phyloP scores from a whole-genome alignment of 2,797 vertebrate genomes.

The Orestias chungarensis region DNA sequence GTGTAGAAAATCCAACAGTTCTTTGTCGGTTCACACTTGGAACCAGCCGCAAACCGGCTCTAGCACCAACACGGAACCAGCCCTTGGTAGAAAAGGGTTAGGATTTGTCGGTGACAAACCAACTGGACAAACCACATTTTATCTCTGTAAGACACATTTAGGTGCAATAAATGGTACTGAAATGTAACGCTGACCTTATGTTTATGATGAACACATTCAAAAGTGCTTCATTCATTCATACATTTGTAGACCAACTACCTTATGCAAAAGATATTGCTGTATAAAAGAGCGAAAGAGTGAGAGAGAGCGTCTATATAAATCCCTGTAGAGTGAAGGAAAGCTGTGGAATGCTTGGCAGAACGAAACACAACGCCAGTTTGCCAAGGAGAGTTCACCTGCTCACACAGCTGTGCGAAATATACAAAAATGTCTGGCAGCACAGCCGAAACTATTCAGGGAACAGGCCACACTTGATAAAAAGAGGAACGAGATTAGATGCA shows the following conservation, averaged over 20 bases:
- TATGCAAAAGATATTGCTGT: too few relatives aligned
- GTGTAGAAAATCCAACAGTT: too few relatives aligned
- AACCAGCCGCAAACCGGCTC: too few relatives aligned
- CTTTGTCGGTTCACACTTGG: too few relatives aligned
- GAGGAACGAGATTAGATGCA: conserved; percentile 35
- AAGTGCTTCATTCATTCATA: not conserved
- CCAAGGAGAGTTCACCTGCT: conserved; percentile 36
- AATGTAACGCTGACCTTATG: not conserved
- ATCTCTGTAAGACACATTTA: not conserved
- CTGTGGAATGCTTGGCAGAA: conserved; percentile 38
- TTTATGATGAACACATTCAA: not conserved
- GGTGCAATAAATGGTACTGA: not conserved
- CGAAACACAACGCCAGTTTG: conserved; percentile 32
- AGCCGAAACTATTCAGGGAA: conserved; percentile 33
- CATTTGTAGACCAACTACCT: not conserved
- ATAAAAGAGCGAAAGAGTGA: not conserved
- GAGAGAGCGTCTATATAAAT: conserved; percentile 8
- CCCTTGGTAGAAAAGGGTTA: too few relatives aligned
- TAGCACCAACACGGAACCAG: too few relatives aligned
- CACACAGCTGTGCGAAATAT: conserved; percentile 30
- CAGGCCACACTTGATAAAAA: conserved; percentile 45
- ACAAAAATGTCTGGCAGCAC: conserved; percentile 23
- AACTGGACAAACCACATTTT: too few relatives aligned
- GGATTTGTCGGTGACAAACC: too few relatives aligned
- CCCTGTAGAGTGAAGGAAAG: conserved; percentile 13